Conservation (phyloP, 2,888 invertebrate species). For the Malachius bipustulatus region DNA sequence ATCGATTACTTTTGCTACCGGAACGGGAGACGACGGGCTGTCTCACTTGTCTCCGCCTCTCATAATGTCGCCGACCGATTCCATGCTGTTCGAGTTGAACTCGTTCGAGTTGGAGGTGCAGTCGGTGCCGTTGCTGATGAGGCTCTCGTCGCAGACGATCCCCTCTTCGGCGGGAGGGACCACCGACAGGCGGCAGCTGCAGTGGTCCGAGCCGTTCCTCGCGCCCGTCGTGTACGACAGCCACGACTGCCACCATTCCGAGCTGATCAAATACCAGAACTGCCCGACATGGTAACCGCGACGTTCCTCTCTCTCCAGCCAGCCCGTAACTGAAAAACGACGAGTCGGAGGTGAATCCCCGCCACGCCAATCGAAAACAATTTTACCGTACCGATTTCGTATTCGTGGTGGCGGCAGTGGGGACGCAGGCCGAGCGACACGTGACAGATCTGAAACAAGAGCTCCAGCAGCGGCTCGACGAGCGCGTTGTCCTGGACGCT, state of each 20-base stretch:
- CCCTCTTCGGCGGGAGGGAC: constrained; percentile 44
- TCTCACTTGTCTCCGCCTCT: constrained; percentile 44
- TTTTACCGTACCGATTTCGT: constrained; percentile 58
- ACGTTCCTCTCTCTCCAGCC: constrained; percentile 66
- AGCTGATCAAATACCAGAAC: constrained; percentile 79
- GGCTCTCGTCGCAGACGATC: constrained; percentile 57
- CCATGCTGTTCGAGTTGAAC: constrained; percentile 38
- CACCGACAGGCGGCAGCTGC: constrained; percentile 36
- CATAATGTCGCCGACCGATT: constrained; percentile 52
- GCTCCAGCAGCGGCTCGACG: constrained; percentile 56
- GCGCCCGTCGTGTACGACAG: constrained; percentile 48
- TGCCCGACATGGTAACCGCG: constrained; percentile 69
- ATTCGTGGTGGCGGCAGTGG: constrained; percentile 68
- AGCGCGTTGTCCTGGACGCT: constrained; percentile 54
- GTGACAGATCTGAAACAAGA: constrained; percentile 74
- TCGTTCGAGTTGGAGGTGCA: constrained; percentile 33
- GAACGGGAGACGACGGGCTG: no score
- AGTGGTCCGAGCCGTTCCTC: constrained; percentile 32
- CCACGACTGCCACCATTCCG: constrained; percentile 84
- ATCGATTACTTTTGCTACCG: no score
- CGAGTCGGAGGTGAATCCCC: neutral
- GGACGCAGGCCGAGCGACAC: constrained; percentile 76
- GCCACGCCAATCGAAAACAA: no score
- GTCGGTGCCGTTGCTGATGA: constrained; percentile 43
- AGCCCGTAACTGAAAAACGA: constrained; percentile 51